Evolutionary conservation across 1,140 invertebrate species (phyloP).

Genomic region (Bombus balteatus): DNA sequence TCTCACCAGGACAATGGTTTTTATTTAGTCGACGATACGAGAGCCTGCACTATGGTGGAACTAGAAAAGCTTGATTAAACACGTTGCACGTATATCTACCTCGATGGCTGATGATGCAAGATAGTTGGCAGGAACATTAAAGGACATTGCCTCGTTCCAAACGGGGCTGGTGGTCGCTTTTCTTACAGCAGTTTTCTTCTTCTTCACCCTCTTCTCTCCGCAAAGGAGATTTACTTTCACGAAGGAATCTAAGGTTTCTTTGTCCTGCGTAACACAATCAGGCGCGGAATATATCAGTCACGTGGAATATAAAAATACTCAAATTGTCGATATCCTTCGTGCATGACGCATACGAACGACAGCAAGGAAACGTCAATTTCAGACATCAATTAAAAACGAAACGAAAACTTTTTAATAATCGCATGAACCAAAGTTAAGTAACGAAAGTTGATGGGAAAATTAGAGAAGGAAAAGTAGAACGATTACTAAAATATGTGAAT

Average conservation of each 20-base stretch:
- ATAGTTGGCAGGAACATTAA: slow-evolving; percentile 90
- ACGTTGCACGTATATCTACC: slow-evolving; percentile 80
- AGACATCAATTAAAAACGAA: neutral
- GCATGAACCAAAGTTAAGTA: neutral
- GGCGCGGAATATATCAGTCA: too few relatives aligned
- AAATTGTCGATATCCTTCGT: neutral
- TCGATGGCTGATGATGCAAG: slow-evolving; percentile 89
- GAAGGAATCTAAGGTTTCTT: slow-evolving; percentile 88
- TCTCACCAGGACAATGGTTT: neutral
- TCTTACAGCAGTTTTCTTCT: slow-evolving; percentile 94
- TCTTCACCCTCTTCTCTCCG: slow-evolving; percentile 93
- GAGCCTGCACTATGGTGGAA: neutral
- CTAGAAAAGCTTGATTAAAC: neutral
- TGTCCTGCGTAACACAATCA: slow-evolving; percentile 64
- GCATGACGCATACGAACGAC: neutral
- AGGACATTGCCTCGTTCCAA: slow-evolving; percentile 97
- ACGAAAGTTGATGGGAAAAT: neutral
- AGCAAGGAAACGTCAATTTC: neutral
- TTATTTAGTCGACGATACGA: neutral
- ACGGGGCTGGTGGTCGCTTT: slow-evolving; percentile 94
- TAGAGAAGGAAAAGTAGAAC: neutral
- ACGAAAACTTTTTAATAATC: neutral
- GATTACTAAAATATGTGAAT: neutral
- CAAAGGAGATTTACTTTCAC: slow-evolving; percentile 95
- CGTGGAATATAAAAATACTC: neutral